Evolutionary conservation across 2,113 vertebrate genomes (phyloP).

Genomic region (Ardeotis arabs): DNA sequence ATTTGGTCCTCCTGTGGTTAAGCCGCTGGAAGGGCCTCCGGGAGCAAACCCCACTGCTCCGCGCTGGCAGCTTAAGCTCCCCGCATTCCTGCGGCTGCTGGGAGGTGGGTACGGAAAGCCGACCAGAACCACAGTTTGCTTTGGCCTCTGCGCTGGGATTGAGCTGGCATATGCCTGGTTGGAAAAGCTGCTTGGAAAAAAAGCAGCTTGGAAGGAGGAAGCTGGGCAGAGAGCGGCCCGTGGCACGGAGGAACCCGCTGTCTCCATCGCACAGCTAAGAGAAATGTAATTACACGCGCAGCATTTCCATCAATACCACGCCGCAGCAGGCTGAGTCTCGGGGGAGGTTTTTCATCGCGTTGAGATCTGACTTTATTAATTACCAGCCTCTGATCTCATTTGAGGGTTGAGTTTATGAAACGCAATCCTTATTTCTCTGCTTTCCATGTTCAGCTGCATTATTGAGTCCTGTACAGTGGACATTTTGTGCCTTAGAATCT

Average conservation of each 20-base stretch:
- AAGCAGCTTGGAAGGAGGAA: neutral
- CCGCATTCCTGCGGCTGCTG: neutral
- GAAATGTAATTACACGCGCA: slow-evolving; percentile 1
- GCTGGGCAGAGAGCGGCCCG: neutral
- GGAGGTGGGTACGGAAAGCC: neutral
- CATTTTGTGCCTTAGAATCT: neutral
- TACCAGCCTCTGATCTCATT: slow-evolving; percentile 46
- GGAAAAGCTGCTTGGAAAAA: neutral
- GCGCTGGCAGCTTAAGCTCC: neutral
- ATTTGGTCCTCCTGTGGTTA: neutral
- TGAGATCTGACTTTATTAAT: slow-evolving; percentile 60
- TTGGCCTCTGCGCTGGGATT: neutral
- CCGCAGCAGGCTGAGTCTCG: neutral
- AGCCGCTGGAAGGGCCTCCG: neutral
- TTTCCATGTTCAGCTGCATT: neutral
- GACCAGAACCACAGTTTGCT: neutral
- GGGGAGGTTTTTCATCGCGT: neutral
- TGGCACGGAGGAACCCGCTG: fast-evolving
- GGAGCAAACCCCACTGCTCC: neutral
- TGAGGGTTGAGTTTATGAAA: slow-evolving; percentile 18
- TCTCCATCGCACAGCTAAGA: neutral
- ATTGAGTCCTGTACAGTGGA: neutral
- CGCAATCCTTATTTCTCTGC: neutral
- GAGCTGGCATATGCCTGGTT: neutral
- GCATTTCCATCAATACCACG: neutral